Conservation (phyloP, 2,113 vertebrate genomes). For the Percopsis transmontana region DNA sequence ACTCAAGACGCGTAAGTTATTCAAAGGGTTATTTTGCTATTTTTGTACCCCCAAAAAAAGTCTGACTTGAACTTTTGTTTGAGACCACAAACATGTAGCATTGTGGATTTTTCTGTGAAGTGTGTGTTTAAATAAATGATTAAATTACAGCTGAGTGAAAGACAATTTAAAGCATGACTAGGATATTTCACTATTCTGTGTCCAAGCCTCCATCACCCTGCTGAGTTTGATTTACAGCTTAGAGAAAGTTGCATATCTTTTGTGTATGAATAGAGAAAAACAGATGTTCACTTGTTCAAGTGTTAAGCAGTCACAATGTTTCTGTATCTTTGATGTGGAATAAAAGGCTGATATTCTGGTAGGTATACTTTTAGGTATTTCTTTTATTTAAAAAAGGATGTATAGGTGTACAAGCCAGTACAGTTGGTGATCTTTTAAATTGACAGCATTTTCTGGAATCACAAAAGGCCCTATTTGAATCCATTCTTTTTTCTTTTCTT, state of each 20-base stretch:
- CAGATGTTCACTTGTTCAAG: constrained; percentile 5
- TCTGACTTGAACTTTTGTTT: constrained; percentile 15
- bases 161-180: neutral
- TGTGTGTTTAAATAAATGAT: constrained; percentile 4
- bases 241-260: neutral
- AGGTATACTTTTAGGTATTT: neutral
- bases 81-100: neutral
- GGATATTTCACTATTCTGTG: constrained; percentile 18
- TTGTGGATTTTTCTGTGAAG: neutral
- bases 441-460: neutral
- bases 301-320: neutral
- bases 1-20: constrained; percentile 82
- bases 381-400: too few relatives aligned
- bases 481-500: neutral
- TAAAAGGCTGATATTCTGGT: neutral
- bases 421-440: neutral
- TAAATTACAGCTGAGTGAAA: constrained; percentile 4
- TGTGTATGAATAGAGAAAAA: constrained; percentile 1
- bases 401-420: too few relatives aligned
- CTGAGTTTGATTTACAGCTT: constrained; percentile 20
- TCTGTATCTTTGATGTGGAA: neutral
- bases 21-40: constrained; percentile 9
- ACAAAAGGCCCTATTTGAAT: neutral
- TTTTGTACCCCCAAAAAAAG: neutral
- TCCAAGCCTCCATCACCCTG: too few relatives aligned